A percentile compares a stretch with the other conserved stretches of the same genome.
These are phyloP conservation scores for Sepiola atlantica DNA, from an alignment of 2,888 invertebrate species.

Conservation along the genomic window DNA sequence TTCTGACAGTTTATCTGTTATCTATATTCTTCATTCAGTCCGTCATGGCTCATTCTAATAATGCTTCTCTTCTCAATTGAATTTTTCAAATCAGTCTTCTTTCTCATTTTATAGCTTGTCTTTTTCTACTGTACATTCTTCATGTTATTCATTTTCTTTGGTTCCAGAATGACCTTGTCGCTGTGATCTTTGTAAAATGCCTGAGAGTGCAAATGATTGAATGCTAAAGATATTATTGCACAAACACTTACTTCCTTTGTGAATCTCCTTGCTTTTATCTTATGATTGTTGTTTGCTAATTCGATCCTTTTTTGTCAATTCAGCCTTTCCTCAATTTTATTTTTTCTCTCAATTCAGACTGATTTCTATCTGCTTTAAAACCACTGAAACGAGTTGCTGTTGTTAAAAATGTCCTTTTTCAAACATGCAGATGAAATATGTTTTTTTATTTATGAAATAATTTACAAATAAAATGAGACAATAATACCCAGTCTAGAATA, in stretches of 20 bases:
- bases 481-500: background rate
- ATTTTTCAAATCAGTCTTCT: background rate
- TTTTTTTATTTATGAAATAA: background rate
- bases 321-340: background rate
- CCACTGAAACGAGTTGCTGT: background rate
- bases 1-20: background rate
- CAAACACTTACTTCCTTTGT: conserved; percentile 11
- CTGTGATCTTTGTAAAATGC: background rate
- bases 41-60: background rate
- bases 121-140: conserved; percentile 44
- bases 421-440: background rate
- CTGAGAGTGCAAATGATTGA: background rate
- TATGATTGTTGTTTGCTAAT: background rate
- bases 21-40: conserved; percentile 32
- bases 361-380: background rate
- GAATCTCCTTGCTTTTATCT: conserved; percentile 34
- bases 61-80: background rate
- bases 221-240: background rate
- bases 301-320: background rate
- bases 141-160: conserved; percentile 40
- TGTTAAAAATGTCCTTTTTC: background rate
- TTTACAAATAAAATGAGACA: background rate
- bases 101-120: background rate
- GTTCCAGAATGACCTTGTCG: background rate
- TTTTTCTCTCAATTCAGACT: background rate